These are phyloP conservation scores for Neodiprion lecontei DNA, from an alignment of 1,140 invertebrate species.

Conservation along the genomic window DNA sequence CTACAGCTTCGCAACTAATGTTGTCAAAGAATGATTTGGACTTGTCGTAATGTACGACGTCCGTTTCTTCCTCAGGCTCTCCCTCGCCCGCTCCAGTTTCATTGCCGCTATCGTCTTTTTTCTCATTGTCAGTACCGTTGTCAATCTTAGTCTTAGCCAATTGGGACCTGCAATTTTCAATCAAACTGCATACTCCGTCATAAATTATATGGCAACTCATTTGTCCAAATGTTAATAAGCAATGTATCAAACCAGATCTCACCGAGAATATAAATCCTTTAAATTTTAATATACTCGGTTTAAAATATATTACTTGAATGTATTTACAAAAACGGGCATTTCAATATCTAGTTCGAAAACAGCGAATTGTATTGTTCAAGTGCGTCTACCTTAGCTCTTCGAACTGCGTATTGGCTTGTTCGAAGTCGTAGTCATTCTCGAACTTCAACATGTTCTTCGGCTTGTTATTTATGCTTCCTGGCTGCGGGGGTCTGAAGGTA, in stretches of 20 bases:
- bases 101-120: constrained; percentile 85
- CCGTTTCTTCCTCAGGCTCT: constrained; percentile 78
- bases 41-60: constrained; percentile 88
- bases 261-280: constrained; percentile 7
- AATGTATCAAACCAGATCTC: too few relatives aligned
- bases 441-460: constrained; percentile 85
- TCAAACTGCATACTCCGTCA: not conserved
- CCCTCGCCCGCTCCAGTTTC: constrained; percentile 82
- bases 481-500: constrained; percentile 47
- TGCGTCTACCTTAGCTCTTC: constrained; percentile 80
- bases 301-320: not conserved
- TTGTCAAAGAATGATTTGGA: constrained; percentile 99
- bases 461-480: constrained; percentile 48
- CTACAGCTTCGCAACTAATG: constrained; percentile 97
- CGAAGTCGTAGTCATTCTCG: constrained; percentile 97
- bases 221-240: too few relatives aligned
- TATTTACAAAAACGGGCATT: too few relatives aligned
- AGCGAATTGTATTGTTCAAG: constrained; percentile 5
- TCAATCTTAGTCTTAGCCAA: constrained; percentile 85
- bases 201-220: too few relatives aligned
- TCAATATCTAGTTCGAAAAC: too few relatives aligned
- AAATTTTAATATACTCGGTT: constrained; percentile 8
- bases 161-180: constrained; percentile 65
- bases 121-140: constrained; percentile 72
- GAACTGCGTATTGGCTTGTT: constrained; percentile 95